Percentiles rank a stretch among this genome's conserved stretches.
Conservation (phyloP, 2,888 invertebrate species). For the Polymixis flavicincta region DNA sequence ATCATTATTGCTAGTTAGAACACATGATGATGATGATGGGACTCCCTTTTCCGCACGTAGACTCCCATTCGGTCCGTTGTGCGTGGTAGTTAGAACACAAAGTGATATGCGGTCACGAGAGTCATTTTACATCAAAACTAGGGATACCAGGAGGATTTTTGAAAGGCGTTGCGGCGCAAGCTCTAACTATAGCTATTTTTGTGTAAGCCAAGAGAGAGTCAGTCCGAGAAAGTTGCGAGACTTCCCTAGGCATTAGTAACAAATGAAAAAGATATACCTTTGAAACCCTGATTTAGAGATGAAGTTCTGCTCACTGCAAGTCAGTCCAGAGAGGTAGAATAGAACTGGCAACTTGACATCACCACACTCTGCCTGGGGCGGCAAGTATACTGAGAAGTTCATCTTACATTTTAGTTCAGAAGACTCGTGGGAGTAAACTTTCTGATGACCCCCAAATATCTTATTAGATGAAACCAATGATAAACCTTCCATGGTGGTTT, state of each 20-base stretch:
- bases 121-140: neutral
- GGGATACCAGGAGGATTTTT: neutral
- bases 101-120: neutral
- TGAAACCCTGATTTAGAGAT: constrained; percentile 99
- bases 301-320: constrained; percentile 98
- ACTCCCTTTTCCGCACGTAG: no score
- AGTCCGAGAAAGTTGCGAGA: neutral
- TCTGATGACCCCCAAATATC: constrained; percentile 96
- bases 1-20: neutral
- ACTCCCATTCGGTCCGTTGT: no score
- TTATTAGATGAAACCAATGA: constrained; percentile 92
- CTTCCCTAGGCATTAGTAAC: neutral
- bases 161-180: neutral
- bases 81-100: no score
- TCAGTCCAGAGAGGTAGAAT: constrained; percentile 97
- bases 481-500: constrained; percentile 86
- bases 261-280: constrained; percentile 80
- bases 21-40: no score
- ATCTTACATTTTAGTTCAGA: constrained; percentile 95
- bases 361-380: constrained; percentile 93
- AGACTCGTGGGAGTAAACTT: constrained; percentile 95
- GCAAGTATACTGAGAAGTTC: constrained; percentile 98
- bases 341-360: constrained; percentile 94
- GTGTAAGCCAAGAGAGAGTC: no score
- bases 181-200: neutral